Conservation (phyloP, 2,888 invertebrate genomes). For the Lithophane semibrunnea region DNA sequence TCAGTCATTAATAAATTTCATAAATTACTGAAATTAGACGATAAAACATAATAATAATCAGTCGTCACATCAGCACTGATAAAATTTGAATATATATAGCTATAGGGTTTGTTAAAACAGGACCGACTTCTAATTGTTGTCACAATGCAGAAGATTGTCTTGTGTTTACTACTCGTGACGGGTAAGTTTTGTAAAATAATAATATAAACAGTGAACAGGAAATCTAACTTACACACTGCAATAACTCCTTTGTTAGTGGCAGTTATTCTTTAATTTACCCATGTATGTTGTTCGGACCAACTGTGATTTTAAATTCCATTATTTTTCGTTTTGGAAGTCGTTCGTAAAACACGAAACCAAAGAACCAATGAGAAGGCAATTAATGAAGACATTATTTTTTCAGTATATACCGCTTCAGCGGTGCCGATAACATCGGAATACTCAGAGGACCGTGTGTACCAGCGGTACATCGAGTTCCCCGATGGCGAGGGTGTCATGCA, state of each 20-base stretch:
- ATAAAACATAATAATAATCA: slow-evolving; percentile 4
- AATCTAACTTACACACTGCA: neutral
- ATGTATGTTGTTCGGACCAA: neutral
- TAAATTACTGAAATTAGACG: too few relatives aligned
- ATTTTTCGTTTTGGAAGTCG: neutral
- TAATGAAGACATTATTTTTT: neutral
- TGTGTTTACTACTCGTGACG: slow-evolving; percentile 42
- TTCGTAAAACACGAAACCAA: too few relatives aligned
- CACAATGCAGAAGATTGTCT: slow-evolving; percentile 44
- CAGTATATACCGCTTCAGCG: slow-evolving; percentile 70
- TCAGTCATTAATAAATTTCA: slow-evolving; percentile 7
- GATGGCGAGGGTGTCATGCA: slow-evolving; percentile 73
- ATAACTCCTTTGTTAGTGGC: neutral
- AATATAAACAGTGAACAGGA: neutral
- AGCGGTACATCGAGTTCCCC: slow-evolving; percentile 73
- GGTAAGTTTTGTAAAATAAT: slow-evolving; percentile 34
- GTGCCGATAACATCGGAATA: slow-evolving; percentile 65
- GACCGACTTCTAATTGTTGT: slow-evolving; percentile 15
- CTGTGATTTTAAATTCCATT: neutral
- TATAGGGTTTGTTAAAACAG: neutral
- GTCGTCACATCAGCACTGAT: slow-evolving; percentile 9
- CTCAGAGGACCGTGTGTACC: slow-evolving; percentile 64
- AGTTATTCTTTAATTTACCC: neutral
- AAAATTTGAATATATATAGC: slow-evolving; percentile 31
- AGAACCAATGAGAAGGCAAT: too few relatives aligned